Conservation (phyloP, 1,140 invertebrate genomes). For the Drosophila lowei region DNA sequence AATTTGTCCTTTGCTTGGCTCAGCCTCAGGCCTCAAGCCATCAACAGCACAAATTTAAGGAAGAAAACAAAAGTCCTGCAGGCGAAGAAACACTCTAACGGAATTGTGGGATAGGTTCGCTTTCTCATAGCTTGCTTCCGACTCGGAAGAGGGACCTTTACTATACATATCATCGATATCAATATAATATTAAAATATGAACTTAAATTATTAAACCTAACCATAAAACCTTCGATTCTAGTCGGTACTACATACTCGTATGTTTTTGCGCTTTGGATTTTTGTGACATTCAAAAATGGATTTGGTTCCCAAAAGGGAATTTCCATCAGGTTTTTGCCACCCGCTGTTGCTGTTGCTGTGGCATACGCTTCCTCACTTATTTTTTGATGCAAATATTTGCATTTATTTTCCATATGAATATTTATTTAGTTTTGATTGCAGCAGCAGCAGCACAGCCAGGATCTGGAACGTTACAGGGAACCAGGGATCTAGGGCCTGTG, state of each 20-base stretch:
- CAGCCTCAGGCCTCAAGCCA: background rate
- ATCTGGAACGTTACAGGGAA: too few species aligned
- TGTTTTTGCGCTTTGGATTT: too few species aligned
- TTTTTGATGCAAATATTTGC: constrained; percentile 33
- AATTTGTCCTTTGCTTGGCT: constrained; percentile 40
- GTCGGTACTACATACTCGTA: too few species aligned
- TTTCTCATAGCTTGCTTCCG: too few species aligned
- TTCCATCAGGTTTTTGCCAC: background rate
- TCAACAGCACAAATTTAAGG: background rate
- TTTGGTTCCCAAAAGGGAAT: too few species aligned
- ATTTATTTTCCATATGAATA: too few species aligned
- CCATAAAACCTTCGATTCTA: too few species aligned
- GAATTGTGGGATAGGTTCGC: too few species aligned
- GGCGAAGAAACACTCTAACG: background rate
- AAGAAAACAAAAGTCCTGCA: background rate
- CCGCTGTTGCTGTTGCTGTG: background rate
- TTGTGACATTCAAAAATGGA: too few species aligned
- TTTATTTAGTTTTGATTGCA: constrained; percentile 25
- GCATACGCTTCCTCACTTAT: constrained; percentile 5
- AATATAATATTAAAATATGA: background rate
- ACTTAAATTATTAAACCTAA: background rate
- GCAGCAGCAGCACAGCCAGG: background rate
- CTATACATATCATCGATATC: too few species aligned
- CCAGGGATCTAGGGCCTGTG: too few species aligned
- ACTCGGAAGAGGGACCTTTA: too few species aligned